Conservation (phyloP, 2,888 invertebrate species). For the Arrhopalites spinosus region DNA sequence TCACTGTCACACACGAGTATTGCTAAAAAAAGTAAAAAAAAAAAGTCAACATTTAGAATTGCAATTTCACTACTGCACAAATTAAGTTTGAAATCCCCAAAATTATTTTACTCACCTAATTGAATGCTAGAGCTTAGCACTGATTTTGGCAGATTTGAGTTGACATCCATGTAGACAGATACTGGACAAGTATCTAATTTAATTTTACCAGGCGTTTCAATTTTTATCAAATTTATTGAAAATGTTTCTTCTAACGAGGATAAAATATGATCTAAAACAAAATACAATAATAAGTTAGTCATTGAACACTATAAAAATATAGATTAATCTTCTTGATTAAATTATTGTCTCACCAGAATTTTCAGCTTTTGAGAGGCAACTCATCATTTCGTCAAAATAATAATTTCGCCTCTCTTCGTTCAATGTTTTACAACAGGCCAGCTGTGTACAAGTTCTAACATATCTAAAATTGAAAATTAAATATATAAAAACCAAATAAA, state of each 20-base stretch:
- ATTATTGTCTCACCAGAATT: constrained; percentile 28
- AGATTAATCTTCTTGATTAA: too few species aligned
- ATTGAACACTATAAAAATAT: neutral
- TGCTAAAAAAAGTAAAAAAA: too few species aligned
- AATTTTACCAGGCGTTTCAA: constrained; percentile 53
- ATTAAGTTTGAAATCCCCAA: too few species aligned
- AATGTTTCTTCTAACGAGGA: constrained; percentile 51
- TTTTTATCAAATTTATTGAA: constrained; percentile 45
- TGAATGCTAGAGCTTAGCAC: constrained; percentile 48
- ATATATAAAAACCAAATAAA: neutral
- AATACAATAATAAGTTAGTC: neutral
- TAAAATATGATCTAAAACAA: constrained; percentile 41
- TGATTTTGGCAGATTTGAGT: constrained; percentile 50
- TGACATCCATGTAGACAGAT: constrained; percentile 43
- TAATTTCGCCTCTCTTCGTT: constrained; percentile 74
- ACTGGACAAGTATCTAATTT: constrained; percentile 50
- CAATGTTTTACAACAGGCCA: constrained; percentile 68
- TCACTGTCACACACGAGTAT: constrained; percentile 50
- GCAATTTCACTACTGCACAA: too few species aligned
- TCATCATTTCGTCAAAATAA: constrained; percentile 83
- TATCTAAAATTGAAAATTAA: constrained; percentile 65
- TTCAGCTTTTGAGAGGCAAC: constrained; percentile 62
- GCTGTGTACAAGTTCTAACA: constrained; percentile 76
- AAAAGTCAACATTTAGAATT: too few species aligned
- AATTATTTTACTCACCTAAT: too few species aligned